Evolutionary conservation across 2,113 vertebrate genomes (phyloP).

Genomic region (Antechinus flavipes): DNA sequence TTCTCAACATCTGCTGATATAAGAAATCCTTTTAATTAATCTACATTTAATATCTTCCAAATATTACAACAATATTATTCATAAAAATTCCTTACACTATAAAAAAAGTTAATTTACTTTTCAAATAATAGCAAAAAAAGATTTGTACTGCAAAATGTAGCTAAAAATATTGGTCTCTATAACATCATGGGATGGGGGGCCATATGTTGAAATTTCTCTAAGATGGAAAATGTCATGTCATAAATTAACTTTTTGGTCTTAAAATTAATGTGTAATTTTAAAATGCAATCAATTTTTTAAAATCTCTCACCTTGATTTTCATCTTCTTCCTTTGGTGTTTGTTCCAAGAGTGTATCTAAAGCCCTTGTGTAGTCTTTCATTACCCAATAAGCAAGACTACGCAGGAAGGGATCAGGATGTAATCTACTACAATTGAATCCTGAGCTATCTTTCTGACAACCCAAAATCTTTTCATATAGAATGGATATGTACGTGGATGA

Average conservation of each 20-base stretch:
- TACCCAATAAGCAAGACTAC: constrained; percentile 98
- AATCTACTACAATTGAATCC: constrained; percentile 91
- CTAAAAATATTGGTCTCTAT: neutral
- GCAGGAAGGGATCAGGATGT: constrained; percentile 96
- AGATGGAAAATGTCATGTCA: constrained; percentile 36
- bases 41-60: neutral
- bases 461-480: constrained; percentile 94
- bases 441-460: constrained; percentile 91
- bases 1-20: neutral
- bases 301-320: constrained; percentile 90
- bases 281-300: neutral
- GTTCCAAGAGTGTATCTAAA: constrained; percentile 95
- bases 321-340: constrained; percentile 95
- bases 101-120: neutral
- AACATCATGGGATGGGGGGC: neutral
- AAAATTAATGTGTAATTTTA: neutral
- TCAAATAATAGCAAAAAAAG: neutral
- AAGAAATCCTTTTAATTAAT: neutral
- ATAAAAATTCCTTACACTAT: neutral
- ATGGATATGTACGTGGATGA: constrained; percentile 95
- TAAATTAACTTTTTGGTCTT: neutral
- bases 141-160: neutral
- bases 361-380: constrained; percentile 96
- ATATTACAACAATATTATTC: neutral
- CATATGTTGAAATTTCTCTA: constrained; percentile 32